These are phyloP conservation scores for Psammodynastes pulverulentus DNA, from an alignment of 2,113 vertebrate species.

Conservation along the genomic window DNA sequence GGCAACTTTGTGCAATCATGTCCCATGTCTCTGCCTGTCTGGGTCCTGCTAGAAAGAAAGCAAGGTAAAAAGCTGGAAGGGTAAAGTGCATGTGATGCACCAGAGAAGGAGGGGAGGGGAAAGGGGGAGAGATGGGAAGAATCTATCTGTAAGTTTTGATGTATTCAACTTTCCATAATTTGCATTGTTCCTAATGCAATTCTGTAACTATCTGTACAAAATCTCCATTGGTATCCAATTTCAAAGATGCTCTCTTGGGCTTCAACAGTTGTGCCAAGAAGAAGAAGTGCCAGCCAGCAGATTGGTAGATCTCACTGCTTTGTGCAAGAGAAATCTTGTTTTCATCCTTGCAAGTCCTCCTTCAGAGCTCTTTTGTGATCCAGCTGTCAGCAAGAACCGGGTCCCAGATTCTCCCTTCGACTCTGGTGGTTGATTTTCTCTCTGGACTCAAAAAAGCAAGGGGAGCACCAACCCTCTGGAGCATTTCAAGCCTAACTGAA, in stretches of 20 bases:
- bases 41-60: not conserved
- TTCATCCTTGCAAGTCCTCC: not conserved
- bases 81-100: not conserved
- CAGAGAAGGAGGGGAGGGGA: not conserved
- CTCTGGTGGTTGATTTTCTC: not conserved
- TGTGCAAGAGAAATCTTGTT: not conserved
- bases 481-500: not conserved
- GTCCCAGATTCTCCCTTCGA: not conserved
- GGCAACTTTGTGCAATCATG: not conserved
- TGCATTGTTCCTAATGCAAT: no score
- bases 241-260: no score
- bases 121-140: no score
- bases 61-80: not conserved
- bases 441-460: not conserved
- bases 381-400: no score
- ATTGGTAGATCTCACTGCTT: not conserved
- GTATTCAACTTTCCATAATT: no score
- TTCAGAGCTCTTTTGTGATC: not conserved
- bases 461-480: not conserved
- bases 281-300: not conserved
- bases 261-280: not conserved
- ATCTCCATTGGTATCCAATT: no score
- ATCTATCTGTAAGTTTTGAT: not conserved
- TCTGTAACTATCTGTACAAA: no score
- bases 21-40: not conserved